Percentiles rank a stretch among this genome's conserved stretches.
Conservation (phyloP, 2,113 vertebrate genomes). For the Aphelocoma coerulescens region DNA sequence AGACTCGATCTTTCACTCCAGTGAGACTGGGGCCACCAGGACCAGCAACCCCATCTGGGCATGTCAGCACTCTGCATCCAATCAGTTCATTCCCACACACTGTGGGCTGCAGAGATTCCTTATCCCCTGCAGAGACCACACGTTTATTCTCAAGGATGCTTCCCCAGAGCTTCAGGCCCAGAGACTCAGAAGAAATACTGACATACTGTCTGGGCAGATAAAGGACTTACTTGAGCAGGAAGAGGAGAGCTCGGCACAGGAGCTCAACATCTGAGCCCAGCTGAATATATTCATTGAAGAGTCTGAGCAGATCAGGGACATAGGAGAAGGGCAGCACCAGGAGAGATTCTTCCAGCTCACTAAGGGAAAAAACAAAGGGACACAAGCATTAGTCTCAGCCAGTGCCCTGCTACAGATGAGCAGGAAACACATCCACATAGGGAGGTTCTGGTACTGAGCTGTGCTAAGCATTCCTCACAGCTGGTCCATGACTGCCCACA, state of each 20-base stretch:
- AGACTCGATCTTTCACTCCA: background rate
- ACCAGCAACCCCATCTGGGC: background rate
- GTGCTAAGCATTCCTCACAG: background rate
- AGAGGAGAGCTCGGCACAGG: slow-evolving; percentile 92
- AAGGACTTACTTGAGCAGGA: slow-evolving; percentile 86
- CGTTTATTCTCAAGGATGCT: background rate
- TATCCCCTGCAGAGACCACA: background rate
- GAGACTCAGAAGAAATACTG: background rate
- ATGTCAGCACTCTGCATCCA: background rate
- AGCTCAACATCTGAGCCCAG: slow-evolving; percentile 85
- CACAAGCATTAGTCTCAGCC: background rate
- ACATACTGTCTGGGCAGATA: background rate
- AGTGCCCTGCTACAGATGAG: background rate
- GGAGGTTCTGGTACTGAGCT: background rate
- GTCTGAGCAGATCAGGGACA: slow-evolving; percentile 84
- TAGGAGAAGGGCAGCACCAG: slow-evolving; percentile 93
- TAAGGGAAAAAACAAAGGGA: slow-evolving; percentile 38
- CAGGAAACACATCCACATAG: background rate
- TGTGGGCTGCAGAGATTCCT: background rate
- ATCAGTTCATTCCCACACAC: background rate
- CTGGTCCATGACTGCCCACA: background rate
- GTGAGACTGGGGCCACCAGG: background rate
- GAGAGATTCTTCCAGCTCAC: slow-evolving; percentile 93
- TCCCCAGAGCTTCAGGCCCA: background rate
- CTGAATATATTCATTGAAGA: slow-evolving; percentile 84